Base-by-base conservation (phyloP, 2,888 invertebrate species). In the Drosophila aldrichi region DNA sequence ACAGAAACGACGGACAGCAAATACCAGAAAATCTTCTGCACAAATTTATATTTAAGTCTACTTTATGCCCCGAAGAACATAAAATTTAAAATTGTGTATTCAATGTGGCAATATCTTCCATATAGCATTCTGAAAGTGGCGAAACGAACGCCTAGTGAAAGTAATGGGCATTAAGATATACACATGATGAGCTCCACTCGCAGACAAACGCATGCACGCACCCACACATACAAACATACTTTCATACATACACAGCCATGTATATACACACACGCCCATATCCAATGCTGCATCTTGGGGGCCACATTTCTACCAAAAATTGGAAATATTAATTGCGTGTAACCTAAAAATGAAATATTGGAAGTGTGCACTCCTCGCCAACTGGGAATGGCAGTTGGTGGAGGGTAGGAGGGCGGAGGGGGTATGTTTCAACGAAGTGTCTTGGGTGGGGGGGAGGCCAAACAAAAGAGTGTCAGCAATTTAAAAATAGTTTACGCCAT, bases 381-480 rank as follows among this genome's bases (percentile, higher is more conserved):
- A 44, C 18, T 29, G 38, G 32, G 12, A 46, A 1, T 22, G 46
- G 44, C 14, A 2, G 16, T 18, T 2, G n/a, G 3, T 4, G 32
- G 36, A 14, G 20, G 20, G 25, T 6, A n/a, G 25, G 25, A 25
- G 2, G 38, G 10, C 1, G 52, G 52, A 43, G 36, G 38, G 29
- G 8, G 29, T 29, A 29, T 3, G 52, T 34, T 38, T n/a, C 22
- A 40, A 38, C 57, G 36, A 9, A 34, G 44, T 34, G 46, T 8
- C 4, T 8, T 3, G 40, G n/a, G 4, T n/a, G 12, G 58, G 41
- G 41, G 44, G 32, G 20, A 51, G 64, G 64, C 73, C 70, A 69
- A 84, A 88, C 88, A 84, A 88, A 88, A 82, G 87, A 85, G 84
- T 85, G 84, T 85, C 84, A 85, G 84, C 81, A 74, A 70, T 88